These are phyloP conservation scores for Oreohelix idahoensis DNA, from an alignment of 1,140 invertebrate species.

Conservation along the genomic window DNA sequence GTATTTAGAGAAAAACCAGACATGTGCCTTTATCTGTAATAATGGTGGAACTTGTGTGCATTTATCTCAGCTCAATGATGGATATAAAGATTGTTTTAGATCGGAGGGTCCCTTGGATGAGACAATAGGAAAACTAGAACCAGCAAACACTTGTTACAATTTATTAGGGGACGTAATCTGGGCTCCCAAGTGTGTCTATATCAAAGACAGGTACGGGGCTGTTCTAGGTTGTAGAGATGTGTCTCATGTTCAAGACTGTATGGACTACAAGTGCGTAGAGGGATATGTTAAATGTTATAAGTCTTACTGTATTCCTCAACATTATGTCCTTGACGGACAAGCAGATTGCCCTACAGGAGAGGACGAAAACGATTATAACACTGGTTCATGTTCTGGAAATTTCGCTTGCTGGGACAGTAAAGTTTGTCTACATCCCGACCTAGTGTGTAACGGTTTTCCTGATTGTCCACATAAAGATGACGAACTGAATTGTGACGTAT, in stretches of 20 bases:
- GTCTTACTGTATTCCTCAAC: constrained; percentile 6
- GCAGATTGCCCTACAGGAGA: constrained; percentile 9
- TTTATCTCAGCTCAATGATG: not conserved
- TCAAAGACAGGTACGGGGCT: not conserved
- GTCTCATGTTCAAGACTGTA: constrained; percentile 6
- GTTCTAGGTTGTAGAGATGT: not conserved
- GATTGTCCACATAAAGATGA: constrained; percentile 13
- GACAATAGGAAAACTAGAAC: not conserved
- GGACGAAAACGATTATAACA: not conserved
- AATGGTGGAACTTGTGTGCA: not conserved
- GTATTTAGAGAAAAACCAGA: not conserved
- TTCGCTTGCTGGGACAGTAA: not conserved
- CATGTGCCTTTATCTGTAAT: not conserved
- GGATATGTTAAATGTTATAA: constrained; percentile 5
- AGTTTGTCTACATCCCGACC: not conserved
- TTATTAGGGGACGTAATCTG: not conserved
- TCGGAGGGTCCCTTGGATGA: not conserved
- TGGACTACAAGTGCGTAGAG: not conserved
- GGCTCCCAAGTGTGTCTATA: not conserved
- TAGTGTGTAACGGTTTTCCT: constrained; percentile 8
- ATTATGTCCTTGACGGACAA: not conserved
- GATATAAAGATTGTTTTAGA: not conserved
- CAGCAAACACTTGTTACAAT: not conserved
- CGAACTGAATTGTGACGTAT: not conserved
- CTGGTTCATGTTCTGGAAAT: not conserved